Conservation (phyloP, 2,888 invertebrate species). For the Lepidocyrtinus sp. region DNA sequence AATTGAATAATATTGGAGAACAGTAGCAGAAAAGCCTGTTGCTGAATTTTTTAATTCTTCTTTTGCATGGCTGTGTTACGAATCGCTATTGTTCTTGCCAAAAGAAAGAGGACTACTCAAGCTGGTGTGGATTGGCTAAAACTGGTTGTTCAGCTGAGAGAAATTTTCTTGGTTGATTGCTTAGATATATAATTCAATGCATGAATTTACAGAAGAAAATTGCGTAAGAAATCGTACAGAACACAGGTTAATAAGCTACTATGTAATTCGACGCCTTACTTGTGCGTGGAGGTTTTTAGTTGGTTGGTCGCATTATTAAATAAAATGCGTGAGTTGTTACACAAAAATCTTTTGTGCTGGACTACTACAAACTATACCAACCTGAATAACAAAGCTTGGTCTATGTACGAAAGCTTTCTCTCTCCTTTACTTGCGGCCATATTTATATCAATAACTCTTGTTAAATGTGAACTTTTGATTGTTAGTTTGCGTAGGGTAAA, state of each 20-base stretch:
- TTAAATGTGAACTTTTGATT: conserved; percentile 43
- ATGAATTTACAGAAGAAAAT: conserved; percentile 2
- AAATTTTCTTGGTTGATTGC: not conserved
- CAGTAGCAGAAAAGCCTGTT: conserved; percentile 21
- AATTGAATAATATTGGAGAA: conserved; percentile 32
- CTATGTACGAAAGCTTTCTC: not conserved
- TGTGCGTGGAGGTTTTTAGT: not conserved
- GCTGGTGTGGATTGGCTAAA: conserved; percentile 40
- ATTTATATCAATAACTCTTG: conserved; percentile 42
- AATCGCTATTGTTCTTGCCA: conserved; percentile 37
- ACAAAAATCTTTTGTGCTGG: conserved; percentile 29
- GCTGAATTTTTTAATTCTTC: conserved; percentile 18
- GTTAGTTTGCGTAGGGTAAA: conserved; percentile 7
- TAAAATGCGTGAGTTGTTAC: conserved; percentile 56
- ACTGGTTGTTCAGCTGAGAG: conserved; percentile 41
- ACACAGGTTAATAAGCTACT: not conserved
- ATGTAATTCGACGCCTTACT: not conserved
- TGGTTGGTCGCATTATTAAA: conserved; percentile 50
- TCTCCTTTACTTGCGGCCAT: conserved; percentile 22
- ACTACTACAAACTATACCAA: not conserved
- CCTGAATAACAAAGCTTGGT: conserved; percentile 1
- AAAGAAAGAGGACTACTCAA: conserved; percentile 24
- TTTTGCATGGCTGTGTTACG: not conserved
- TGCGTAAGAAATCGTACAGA: not conserved
- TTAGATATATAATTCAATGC: not conserved